phyloP scores from a whole-genome alignment of 2,888 invertebrate genomes.

The Atethmia centrago region DNA sequence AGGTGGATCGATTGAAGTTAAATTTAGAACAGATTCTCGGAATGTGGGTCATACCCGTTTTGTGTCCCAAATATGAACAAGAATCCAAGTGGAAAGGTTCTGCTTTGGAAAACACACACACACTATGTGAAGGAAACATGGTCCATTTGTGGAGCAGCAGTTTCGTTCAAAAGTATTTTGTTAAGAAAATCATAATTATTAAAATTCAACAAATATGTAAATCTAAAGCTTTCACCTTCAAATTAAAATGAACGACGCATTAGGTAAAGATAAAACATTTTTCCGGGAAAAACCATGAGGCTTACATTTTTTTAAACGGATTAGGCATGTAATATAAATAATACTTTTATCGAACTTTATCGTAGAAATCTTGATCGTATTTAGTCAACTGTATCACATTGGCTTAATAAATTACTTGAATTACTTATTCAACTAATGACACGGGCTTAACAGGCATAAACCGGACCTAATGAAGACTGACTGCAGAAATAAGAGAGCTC shows the following conservation, averaged over 20 bases:
- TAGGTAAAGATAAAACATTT: constrained; percentile 33
- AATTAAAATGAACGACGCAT: constrained; percentile 45
- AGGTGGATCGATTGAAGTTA: constrained; percentile 52
- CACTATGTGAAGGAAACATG: background rate
- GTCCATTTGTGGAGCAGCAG: background rate
- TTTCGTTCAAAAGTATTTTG: constrained; percentile 21
- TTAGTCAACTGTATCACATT: constrained; percentile 18
- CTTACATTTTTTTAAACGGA: constrained; percentile 49
- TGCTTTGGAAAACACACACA: constrained; percentile 33
- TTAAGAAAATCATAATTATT: constrained; percentile 20
- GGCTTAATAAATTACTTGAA: constrained; percentile 23
- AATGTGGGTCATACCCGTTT: constrained; percentile 44
- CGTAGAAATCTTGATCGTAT: constrained; percentile 28
- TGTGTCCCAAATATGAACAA: constrained; percentile 42
- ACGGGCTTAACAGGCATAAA: constrained; percentile 29
- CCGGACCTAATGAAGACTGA: constrained; percentile 50
- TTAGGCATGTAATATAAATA: constrained; percentile 27
- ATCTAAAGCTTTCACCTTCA: constrained; percentile 52
- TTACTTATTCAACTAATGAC: constrained; percentile 42
- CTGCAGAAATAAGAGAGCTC: constrained; percentile 42
- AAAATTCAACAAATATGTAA: constrained; percentile 35
- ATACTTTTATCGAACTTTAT: constrained; percentile 42
- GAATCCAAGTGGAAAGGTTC: constrained; percentile 41
- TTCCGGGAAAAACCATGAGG: constrained; percentile 44
- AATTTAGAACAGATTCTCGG: constrained; percentile 53